Evolutionary conservation across 1,140 invertebrate genomes (phyloP), one percentile per base, ranked within the genome.

Genomic region (Calephelis virginiensis): DNA sequence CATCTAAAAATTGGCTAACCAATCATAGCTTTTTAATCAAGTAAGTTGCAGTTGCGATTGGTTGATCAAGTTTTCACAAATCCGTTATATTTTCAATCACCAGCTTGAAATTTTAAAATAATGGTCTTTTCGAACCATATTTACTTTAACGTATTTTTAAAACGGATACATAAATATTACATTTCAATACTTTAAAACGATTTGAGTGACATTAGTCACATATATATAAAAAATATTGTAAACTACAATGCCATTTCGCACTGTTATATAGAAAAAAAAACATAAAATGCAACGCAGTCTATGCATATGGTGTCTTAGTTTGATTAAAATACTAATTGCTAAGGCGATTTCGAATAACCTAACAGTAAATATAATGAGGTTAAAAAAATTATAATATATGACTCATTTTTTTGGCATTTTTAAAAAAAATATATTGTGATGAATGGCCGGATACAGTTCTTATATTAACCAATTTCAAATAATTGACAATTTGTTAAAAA

Each of bases 211-310:
- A 56, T 53, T 47, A 38, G 65, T 63, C 63, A 70, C 66, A 70
- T 49, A 70, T 68, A 67, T 68, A 73, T 67, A 63, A 65, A 74
- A 46, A 53, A 64, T 28, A 38, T 48, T 71, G 66, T 71, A 67
- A 64, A 38, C 64, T 69, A 71, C 62, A 63, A 71, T 69, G 63
- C 61, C 47, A 64, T 63, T 46, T 61, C n/a, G 66, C 69, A 64
- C 77, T 72, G 68, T 70, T 75, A 79, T 64, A 68, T 74, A 68
- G 45, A 80, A 78, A 66, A 78, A 76, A 80, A 72, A 72, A 69
- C 70, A 78, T 67, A 83, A 88, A 89, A 90, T 90, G 87, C 85
- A 81, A 82, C 75, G 75, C 87, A 90, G 87, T 88, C 84, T 87
- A 84, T 83, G 81, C 80, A 83, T 68, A 61, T 81, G 83, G 78